phyloP scores from a whole-genome alignment of 2,888 invertebrate species.

The Cremastinae sp. region DNA sequence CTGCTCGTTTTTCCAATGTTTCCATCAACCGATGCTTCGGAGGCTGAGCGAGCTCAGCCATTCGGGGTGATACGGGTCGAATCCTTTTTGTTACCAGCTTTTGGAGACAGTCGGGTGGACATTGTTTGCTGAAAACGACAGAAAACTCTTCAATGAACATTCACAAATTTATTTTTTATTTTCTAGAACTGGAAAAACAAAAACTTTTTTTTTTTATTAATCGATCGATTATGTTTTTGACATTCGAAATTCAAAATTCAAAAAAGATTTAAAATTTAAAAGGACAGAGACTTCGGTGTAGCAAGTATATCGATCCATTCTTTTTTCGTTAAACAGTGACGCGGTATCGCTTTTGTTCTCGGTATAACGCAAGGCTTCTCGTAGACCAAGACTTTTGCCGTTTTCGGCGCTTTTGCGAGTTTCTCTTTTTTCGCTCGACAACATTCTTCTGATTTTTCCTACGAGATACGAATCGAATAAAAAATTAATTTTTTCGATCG shows the following conservation, averaged over 20 bases:
- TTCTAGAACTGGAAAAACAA: too few relatives aligned
- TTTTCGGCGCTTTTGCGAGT: constrained; percentile 43
- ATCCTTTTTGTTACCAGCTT: constrained; percentile 62
- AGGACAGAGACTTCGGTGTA: constrained; percentile 68
- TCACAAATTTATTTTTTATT: too few relatives aligned
- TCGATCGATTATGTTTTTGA: too few relatives aligned
- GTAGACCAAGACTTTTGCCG: constrained; percentile 62
- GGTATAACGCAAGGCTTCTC: constrained; percentile 67
- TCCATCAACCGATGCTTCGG: constrained; percentile 67
- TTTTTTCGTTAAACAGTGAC: constrained; percentile 71
- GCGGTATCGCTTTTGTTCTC: constrained; percentile 67
- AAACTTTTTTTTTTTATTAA: too few relatives aligned
- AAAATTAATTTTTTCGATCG: too few relatives aligned
- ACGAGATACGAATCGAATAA: constrained; percentile 8
- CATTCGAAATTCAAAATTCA: too few relatives aligned
- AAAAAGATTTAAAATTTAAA: too few relatives aligned
- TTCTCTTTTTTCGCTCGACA: constrained; percentile 59
- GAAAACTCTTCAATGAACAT: neutral
- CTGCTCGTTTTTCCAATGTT: constrained; percentile 68
- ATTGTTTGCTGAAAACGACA: constrained; percentile 63
- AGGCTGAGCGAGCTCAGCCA: constrained; percentile 73
- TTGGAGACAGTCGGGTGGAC: constrained; percentile 64
- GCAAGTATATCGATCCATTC: constrained; percentile 71
- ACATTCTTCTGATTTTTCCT: constrained; percentile 61
- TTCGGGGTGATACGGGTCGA: constrained; percentile 66